A percentile compares a stretch with the other conserved stretches of the same genome.
These are phyloP conservation scores for Alviniconcha strummeri DNA, from an alignment of 2,888 invertebrate genomes.

Conservation along the genomic window DNA sequence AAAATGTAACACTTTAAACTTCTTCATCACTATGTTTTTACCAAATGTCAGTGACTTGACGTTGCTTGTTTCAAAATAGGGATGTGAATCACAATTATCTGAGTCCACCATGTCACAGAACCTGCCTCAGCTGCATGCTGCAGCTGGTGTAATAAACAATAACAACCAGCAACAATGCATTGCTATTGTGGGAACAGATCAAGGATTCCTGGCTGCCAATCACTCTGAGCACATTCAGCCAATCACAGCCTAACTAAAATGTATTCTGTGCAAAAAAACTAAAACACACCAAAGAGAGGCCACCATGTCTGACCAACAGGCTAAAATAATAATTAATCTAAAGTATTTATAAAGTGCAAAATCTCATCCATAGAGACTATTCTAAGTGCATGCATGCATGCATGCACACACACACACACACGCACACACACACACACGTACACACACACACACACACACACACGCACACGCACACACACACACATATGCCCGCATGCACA, in stretches of 20 bases:
- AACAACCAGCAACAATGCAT: too few species aligned
- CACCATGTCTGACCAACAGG: not conserved
- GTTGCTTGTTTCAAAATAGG: too few species aligned
- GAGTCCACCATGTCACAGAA: too few species aligned
- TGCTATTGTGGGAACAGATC: too few species aligned
- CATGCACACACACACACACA: not conserved
- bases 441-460: not conserved
- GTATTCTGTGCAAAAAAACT: not conserved
- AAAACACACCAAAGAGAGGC: not conserved
- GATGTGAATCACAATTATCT: too few species aligned
- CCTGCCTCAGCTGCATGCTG: too few species aligned
- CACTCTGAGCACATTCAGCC: not conserved
- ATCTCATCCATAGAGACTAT: not conserved
- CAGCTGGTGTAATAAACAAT: too few species aligned
- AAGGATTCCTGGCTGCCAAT: too few species aligned
- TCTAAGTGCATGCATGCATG: not conserved
- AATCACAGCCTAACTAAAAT: not conserved
- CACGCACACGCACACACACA: not conserved
- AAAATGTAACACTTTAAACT: too few species aligned
- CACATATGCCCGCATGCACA: not conserved
- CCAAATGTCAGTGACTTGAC: too few species aligned
- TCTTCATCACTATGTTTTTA: too few species aligned
- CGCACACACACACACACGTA: not conserved
- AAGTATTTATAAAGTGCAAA: not conserved
- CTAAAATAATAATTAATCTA: too few species aligned